Percentiles rank a stretch among this genome's conserved stretches.
These are phyloP conservation scores for Hydra vulgaris DNA, from an alignment of 30 jellyfish, hydroid and myxozoan species.

Conservation along the genomic window DNA sequence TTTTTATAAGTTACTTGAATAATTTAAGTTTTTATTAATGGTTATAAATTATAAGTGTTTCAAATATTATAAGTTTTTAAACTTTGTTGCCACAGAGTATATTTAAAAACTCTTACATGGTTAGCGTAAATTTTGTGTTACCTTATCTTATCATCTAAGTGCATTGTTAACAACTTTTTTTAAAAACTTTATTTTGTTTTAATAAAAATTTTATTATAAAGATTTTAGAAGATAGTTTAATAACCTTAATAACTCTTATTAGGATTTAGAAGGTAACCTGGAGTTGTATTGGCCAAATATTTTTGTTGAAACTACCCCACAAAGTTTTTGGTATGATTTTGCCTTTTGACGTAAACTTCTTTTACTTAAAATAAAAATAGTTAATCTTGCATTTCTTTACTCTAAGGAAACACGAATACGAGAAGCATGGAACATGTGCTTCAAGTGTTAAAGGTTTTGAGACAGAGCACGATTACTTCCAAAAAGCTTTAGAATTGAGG, in stretches of 20 bases:
- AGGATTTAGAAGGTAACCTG: slow-evolving; percentile 48
- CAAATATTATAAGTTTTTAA: no score
- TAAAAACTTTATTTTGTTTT: background rate
- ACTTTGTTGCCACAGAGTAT: no score
- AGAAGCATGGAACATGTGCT: slow-evolving; percentile 96
- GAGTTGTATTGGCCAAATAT: slow-evolving; percentile 63
- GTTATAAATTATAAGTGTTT: no score
- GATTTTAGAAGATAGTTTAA: no score
- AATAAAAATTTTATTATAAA: background rate
- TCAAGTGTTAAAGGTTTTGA: slow-evolving; percentile 61
- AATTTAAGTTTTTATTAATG: no score
- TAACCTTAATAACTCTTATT: no score
- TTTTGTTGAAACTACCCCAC: slow-evolving; percentile 37
- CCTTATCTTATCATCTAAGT: background rate
- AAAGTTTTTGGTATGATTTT: slow-evolving; percentile 53
- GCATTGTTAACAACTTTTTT: background rate
- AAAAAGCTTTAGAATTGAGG: slow-evolving; percentile 47
- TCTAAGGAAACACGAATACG: slow-evolving; percentile 88
- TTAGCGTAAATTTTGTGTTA: no score
- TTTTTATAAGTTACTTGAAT: background rate
- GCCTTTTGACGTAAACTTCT: background rate
- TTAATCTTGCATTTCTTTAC: background rate
- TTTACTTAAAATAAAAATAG: background rate
- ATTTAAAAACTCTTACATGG: no score
- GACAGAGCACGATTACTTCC: slow-evolving; percentile 67